Evolutionary conservation across 2,113 vertebrate genomes (phyloP).

Genomic region (Dipodomys spectabilis): DNA sequence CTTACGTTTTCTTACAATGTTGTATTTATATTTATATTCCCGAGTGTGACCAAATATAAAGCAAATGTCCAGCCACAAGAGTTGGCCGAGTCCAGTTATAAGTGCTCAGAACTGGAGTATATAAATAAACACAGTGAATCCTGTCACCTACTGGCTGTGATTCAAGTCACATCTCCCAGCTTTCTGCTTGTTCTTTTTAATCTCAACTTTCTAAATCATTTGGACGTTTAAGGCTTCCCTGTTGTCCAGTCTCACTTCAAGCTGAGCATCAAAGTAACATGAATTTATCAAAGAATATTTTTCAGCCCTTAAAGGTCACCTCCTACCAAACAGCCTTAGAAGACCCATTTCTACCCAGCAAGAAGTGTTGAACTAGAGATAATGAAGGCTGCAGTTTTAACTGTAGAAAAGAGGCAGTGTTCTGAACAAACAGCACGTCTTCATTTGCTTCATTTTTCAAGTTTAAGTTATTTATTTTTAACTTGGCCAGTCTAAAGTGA

Average conservation of each 20-base stretch:
- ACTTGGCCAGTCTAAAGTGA: not conserved
- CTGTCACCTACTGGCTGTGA: not conserved
- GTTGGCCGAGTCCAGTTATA: not conserved
- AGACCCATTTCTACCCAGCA: not conserved
- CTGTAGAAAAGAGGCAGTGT: not conserved
- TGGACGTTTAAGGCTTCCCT: not conserved
- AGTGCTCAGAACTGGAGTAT: not conserved
- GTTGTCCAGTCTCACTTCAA: not conserved
- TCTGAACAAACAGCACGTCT: not conserved
- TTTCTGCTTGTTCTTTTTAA: slow-evolving; percentile 45
- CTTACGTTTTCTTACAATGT: not conserved
- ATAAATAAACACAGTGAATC: slow-evolving; percentile 23
- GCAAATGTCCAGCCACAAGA: not conserved
- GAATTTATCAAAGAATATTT: not conserved
- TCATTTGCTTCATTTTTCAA: not conserved
- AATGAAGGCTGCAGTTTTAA: not conserved
- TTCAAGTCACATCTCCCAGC: slow-evolving; percentile 23
- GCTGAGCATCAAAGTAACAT: slow-evolving; percentile 20
- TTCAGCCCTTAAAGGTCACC: not conserved
- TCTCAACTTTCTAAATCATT: slow-evolving; percentile 41
- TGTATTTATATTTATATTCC: slow-evolving; percentile 5
- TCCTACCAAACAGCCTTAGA: not conserved
- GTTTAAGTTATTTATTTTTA: not conserved
- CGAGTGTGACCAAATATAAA: not conserved
- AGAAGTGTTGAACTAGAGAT: not conserved